Percentiles rank a stretch among this genome's conserved stretches.
phyloP scores from a whole-genome alignment of 1,140 invertebrate genomes.

The Glomeris maerens region DNA sequence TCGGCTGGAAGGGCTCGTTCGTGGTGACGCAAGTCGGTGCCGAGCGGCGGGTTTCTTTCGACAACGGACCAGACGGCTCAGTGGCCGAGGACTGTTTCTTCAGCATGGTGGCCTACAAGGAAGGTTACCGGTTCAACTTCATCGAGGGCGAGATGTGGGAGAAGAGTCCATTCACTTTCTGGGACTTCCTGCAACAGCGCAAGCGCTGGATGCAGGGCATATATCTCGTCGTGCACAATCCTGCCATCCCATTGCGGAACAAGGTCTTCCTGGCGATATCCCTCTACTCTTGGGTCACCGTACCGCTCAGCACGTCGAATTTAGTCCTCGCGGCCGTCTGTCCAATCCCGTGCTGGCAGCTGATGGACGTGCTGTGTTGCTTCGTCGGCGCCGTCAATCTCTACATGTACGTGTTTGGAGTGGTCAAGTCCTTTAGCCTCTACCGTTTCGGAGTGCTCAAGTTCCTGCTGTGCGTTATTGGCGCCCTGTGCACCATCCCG shows the following conservation, averaged over 20 bases:
- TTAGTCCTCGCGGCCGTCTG: constrained; percentile 64
- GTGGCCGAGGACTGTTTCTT: constrained; percentile 97
- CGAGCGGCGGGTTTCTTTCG: constrained; percentile 80
- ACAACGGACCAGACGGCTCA: constrained; percentile 87
- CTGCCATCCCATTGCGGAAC: constrained; percentile 60
- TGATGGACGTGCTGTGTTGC: constrained; percentile 69
- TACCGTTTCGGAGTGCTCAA: constrained; percentile 64
- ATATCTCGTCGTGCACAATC: constrained; percentile 79
- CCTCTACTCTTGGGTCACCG: constrained; percentile 88
- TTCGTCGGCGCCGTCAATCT: constrained; percentile 82
- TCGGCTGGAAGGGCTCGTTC: constrained; percentile 95
- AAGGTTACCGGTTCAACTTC: constrained; percentile 79
- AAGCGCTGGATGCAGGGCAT: constrained; percentile 96
- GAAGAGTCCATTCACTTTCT: constrained; percentile 86
- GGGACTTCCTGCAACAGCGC: constrained; percentile 88
- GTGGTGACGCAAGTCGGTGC: constrained; percentile 79
- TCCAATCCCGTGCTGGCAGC: constrained; percentile 50
- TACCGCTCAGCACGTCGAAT: constrained; percentile 83
- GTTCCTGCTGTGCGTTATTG: constrained; percentile 64
- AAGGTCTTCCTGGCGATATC: constrained; percentile 75
- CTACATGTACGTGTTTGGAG: constrained; percentile 93
- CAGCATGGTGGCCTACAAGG: constrained; percentile 75
- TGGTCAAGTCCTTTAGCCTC: constrained; percentile 83
- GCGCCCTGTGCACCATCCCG: constrained; percentile 74
- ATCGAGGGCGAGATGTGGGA: constrained; percentile 97